Conservation (phyloP, 2,888 invertebrate genomes). For the Petrophora chlorosata region DNA sequence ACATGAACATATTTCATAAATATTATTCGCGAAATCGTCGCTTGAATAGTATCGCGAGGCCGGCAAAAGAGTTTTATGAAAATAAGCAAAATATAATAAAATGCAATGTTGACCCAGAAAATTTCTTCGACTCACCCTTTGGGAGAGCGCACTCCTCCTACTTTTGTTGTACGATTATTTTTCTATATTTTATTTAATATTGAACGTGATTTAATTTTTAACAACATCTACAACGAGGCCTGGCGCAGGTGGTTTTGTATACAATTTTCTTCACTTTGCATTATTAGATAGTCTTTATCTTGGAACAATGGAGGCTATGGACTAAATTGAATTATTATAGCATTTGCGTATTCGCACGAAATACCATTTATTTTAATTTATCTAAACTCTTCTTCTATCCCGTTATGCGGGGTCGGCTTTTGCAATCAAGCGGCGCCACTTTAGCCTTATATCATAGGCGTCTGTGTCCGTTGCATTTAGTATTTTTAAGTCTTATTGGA, state of each 20-base stretch:
- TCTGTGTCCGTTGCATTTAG: too few relatives aligned
- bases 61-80: slow-evolving; percentile 39
- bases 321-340: too few relatives aligned
- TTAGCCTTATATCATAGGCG: too few relatives aligned
- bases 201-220: slow-evolving; percentile 62
- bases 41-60: slow-evolving; percentile 23
- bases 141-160: slow-evolving; percentile 44
- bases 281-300: too few relatives aligned
- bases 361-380: too few relatives aligned
- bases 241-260: not conserved
- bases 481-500: too few relatives aligned
- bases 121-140: slow-evolving; percentile 45
- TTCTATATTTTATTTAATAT: slow-evolving; percentile 60
- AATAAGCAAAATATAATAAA: slow-evolving; percentile 50
- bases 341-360: too few relatives aligned
- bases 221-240: slow-evolving; percentile 3
- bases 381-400: too few relatives aligned
- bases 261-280: not conserved
- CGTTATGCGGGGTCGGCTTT: too few relatives aligned
- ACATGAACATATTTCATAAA: slow-evolving; percentile 19
- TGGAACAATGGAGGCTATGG: too few relatives aligned
- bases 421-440: too few relatives aligned
- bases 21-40: slow-evolving; percentile 13
- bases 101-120: slow-evolving; percentile 54
- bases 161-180: slow-evolving; percentile 51